phyloP scores from a whole-genome alignment of 2,113 vertebrate species.

The Pseudorasbora parva region DNA sequence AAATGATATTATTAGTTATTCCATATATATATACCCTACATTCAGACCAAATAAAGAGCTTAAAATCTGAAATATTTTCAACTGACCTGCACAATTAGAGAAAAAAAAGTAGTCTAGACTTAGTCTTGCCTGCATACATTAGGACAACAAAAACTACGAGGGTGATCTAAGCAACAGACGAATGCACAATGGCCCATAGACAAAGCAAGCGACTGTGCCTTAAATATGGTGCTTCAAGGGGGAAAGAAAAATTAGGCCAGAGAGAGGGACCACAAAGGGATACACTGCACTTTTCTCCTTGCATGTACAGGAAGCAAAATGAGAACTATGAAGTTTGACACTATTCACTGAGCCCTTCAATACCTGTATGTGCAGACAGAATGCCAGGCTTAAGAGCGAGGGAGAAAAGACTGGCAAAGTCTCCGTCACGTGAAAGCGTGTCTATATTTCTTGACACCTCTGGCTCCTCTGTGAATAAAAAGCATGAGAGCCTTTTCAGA shows the following conservation, averaged over 20 bases:
- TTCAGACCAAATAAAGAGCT: background rate
- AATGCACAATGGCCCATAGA: constrained; percentile 74
- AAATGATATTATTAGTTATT: background rate
- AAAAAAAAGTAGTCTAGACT: constrained; percentile 78
- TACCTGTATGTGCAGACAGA: constrained; percentile 82
- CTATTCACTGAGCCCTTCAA: constrained; percentile 82
- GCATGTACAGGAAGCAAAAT: constrained; percentile 83
- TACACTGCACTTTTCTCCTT: constrained; percentile 78
- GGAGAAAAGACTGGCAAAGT: constrained; percentile 72
- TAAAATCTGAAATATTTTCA: constrained; percentile 57
- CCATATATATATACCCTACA: too few relatives aligned
- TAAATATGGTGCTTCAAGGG: constrained; percentile 79
- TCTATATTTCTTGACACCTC: constrained; percentile 83
- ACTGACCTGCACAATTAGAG: constrained; percentile 69
- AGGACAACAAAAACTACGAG: constrained; percentile 72
- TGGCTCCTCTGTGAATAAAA: constrained; percentile 76
- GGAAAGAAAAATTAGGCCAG: constrained; percentile 74
- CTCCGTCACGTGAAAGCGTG: constrained; percentile 82
- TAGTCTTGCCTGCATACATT: constrained; percentile 72
- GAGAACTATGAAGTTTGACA: constrained; percentile 86
- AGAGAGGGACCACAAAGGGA: constrained; percentile 73
- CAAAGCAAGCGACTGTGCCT: constrained; percentile 75
- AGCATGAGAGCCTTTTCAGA: constrained; percentile 61
- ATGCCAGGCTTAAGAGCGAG: constrained; percentile 76
- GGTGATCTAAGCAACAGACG: constrained; percentile 74